Conservation (phyloP, 2,888 invertebrate species). For the Hypolimnas misippus region DNA sequence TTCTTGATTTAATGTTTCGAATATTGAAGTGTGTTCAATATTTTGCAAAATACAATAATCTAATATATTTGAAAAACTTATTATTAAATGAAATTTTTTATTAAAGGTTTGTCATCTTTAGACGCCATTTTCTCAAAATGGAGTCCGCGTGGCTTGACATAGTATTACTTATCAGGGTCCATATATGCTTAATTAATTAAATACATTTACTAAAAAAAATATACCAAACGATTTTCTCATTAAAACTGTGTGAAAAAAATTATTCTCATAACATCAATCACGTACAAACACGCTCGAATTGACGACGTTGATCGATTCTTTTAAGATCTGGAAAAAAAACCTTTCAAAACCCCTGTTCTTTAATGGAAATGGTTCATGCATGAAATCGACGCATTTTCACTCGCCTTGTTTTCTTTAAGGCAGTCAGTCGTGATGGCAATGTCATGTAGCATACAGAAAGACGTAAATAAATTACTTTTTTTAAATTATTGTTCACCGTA, state of each 20-base stretch:
- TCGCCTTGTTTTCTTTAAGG: background rate
- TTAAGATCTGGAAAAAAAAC: background rate
- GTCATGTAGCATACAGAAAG: constrained; percentile 3
- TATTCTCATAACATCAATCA: constrained; percentile 1
- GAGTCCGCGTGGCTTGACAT: too few relatives aligned
- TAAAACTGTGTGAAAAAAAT: background rate
- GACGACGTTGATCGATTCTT: constrained; percentile 8
- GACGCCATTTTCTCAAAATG: too few relatives aligned
- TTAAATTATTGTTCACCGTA: background rate
- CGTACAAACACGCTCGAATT: background rate
- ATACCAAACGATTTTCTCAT: background rate
- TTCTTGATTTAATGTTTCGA: too few relatives aligned
- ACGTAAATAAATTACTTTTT: constrained; percentile 8
- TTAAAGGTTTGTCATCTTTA: too few relatives aligned
- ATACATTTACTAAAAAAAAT: background rate
- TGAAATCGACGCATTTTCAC: constrained; percentile 3
- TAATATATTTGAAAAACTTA: too few relatives aligned
- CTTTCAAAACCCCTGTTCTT: background rate
- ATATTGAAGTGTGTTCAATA: too few relatives aligned
- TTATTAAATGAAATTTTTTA: too few relatives aligned
- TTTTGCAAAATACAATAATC: too few relatives aligned
- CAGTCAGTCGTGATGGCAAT: constrained; percentile 3
- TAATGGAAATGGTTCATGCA: constrained; percentile 16
- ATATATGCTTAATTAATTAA: too few relatives aligned
- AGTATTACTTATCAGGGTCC: too few relatives aligned